Percentiles rank a stretch among this genome's conserved stretches.
Conservation (phyloP, 2,113 vertebrate species). For the Butorides virescens region DNA sequence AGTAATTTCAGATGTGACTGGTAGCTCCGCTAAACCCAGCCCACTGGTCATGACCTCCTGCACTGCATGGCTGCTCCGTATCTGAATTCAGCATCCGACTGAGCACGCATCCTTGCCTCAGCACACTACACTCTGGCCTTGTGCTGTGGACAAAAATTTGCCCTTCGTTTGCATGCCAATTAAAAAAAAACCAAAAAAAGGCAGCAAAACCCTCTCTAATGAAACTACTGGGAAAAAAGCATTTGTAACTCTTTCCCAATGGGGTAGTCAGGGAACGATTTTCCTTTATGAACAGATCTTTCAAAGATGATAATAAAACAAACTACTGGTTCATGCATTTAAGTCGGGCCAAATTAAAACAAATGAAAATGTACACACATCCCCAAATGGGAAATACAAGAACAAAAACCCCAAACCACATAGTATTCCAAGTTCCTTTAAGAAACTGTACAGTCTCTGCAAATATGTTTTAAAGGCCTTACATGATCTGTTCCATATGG, state of each 20-base stretch:
- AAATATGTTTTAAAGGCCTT: slow-evolving; percentile 52
- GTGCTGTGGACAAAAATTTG: background rate
- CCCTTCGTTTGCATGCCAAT: background rate
- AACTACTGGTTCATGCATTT: slow-evolving; percentile 15
- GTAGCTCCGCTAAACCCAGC: background rate
- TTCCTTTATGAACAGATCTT: background rate
- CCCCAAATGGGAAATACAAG: slow-evolving; percentile 7
- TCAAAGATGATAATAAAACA: background rate
- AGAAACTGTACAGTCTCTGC: slow-evolving; percentile 17
- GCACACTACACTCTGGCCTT: background rate
- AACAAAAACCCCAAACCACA: background rate
- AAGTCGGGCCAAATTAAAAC: background rate
- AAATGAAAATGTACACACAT: background rate
- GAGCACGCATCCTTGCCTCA: background rate
- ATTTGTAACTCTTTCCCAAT: background rate
- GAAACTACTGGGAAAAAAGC: background rate
- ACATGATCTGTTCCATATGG: slow-evolving; percentile 59
- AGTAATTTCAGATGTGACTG: background rate
- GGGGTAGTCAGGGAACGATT: background rate
- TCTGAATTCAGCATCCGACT: background rate
- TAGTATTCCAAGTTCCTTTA: slow-evolving; percentile 19
- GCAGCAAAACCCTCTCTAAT: background rate
- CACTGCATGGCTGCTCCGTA: background rate
- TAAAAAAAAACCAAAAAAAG: background rate
- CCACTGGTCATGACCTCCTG: background rate